Evolutionary conservation across 2,797 vertebrate genomes (phyloP).

Genomic region (Scleropages formosus): DNA sequence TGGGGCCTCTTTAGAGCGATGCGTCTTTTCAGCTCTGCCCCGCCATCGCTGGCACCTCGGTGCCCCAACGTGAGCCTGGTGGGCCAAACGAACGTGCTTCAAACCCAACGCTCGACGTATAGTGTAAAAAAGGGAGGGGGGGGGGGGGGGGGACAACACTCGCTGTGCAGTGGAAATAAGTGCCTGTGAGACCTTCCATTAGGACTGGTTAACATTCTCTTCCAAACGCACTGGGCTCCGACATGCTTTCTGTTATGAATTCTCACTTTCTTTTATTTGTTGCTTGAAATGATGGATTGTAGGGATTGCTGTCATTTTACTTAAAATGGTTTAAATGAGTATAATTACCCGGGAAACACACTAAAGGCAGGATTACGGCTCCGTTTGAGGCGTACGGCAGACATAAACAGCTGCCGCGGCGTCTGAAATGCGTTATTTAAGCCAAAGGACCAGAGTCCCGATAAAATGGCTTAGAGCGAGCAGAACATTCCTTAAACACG

Average conservation of each 20-base stretch:
- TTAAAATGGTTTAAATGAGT: conserved; percentile 36
- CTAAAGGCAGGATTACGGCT: conserved; percentile 37
- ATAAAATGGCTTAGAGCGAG: conserved; percentile 35
- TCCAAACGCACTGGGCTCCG: conserved; percentile 8
- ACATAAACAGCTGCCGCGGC: conserved; percentile 41
- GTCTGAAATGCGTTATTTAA: conserved; percentile 49
- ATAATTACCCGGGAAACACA: conserved; percentile 39
- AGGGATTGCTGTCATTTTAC: conserved; percentile 26
- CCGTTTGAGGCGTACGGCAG: conserved; percentile 33
- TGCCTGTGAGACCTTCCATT: conserved; percentile 19
- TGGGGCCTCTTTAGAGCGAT: conserved; percentile 53
- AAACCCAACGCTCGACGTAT: conserved; percentile 4
- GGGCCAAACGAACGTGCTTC: not conserved
- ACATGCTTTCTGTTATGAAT: conserved; percentile 5
- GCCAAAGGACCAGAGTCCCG: conserved; percentile 32
- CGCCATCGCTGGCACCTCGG: conserved; percentile 39
- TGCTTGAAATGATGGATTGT: conserved; percentile 42
- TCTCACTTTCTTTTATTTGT: conserved; percentile 44
- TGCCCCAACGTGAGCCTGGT: no score
- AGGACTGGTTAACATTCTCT: conserved; percentile 4
- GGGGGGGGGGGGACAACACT: not conserved
- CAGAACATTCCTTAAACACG: conserved; percentile 49
- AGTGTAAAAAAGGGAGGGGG: not conserved
- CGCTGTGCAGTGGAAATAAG: not conserved
- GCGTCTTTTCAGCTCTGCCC: conserved; percentile 57